Evolutionary conservation across 2,113 vertebrate genomes (phyloP).

Genomic region (Clarias gariepinus): DNA sequence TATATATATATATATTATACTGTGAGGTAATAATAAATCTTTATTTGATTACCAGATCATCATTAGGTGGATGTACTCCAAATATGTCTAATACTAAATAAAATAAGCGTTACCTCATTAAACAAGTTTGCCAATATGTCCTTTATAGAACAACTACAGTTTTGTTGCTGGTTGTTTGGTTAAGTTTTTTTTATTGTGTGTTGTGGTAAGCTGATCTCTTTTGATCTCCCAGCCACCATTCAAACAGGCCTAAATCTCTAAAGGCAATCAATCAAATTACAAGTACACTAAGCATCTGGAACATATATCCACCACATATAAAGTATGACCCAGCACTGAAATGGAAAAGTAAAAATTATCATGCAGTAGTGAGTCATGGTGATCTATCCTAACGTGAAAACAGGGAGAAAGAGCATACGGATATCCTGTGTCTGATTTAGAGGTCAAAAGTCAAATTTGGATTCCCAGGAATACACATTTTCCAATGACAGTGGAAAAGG

Average conservation of each 20-base stretch:
- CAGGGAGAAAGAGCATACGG: background rate
- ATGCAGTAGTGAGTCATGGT: background rate
- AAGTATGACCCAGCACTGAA: background rate
- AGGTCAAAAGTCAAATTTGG: slow-evolving; percentile 2
- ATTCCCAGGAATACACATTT: background rate
- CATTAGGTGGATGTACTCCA: too few species aligned
- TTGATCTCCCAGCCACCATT: background rate
- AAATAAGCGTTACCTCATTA: background rate
- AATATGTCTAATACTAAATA: background rate
- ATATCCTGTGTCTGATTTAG: background rate
- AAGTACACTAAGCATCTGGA: background rate
- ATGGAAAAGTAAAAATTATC: background rate
- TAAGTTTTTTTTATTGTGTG: background rate
- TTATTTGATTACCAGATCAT: too few species aligned
- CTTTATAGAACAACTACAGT: background rate
- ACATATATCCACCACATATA: too few species aligned
- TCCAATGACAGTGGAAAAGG: background rate
- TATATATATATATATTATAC: too few species aligned
- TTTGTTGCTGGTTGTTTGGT: background rate
- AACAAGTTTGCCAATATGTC: background rate
- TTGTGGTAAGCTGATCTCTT: background rate
- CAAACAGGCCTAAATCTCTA: background rate
- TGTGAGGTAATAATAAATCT: too few species aligned
- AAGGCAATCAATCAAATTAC: background rate
- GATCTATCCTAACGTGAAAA: background rate